These are phyloP conservation scores for Acanthisitta chloris DNA, from an alignment of 2,113 vertebrate species.

Conservation along the genomic window DNA sequence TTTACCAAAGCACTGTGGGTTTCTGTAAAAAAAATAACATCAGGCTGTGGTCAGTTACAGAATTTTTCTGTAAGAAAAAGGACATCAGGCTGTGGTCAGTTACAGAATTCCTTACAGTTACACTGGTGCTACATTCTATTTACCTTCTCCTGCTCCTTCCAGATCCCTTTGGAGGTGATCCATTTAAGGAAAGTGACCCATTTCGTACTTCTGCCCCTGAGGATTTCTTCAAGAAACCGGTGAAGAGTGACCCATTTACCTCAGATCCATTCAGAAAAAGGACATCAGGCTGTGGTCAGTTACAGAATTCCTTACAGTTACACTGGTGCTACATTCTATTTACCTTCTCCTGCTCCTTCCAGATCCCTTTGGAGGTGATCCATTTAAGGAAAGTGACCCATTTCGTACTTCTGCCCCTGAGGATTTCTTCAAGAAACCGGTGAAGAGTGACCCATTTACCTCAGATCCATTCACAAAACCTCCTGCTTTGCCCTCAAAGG, in stretches of 20 bases:
- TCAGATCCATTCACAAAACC: conserved; percentile 91
- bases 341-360: neutral
- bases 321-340: neutral
- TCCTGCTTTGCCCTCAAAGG: conserved; percentile 83
- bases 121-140: neutral
- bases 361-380: conserved; percentile 97
- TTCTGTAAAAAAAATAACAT: neutral
- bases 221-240: conserved; percentile 92
- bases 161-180: conserved; percentile 97
- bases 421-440: conserved; percentile 92
- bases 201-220: conserved; percentile 85
- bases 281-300: too few relatives aligned
- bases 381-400: conserved; percentile 92
- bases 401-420: conserved; percentile 85
- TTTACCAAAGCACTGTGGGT: neutral
- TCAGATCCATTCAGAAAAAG: conserved; percentile 91
- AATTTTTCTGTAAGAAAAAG: neutral
- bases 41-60: neutral
- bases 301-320: too few relatives aligned
- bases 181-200: conserved; percentile 92
- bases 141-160: neutral
- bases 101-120: neutral
- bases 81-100: neutral
- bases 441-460: conserved; percentile 89
- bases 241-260: conserved; percentile 89